A percentile compares a stretch with the other conserved stretches of the same genome.
phyloP scores from a whole-genome alignment of 2,888 invertebrate genomes.

The Napeogenes sylphis region DNA sequence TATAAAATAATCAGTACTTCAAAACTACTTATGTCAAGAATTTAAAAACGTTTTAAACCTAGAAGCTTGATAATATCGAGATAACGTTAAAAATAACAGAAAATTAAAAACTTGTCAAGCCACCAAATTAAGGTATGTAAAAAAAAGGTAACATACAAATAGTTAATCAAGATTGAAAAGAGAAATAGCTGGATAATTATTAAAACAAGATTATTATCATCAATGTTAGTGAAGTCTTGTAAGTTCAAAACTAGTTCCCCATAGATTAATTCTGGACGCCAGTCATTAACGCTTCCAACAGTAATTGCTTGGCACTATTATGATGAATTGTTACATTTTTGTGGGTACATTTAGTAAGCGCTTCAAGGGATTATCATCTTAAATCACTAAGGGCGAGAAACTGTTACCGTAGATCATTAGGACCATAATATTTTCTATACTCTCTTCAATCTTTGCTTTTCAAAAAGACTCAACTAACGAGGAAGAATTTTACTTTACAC shows the following conservation, averaged over 20 bases:
- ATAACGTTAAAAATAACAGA: constrained; percentile 60
- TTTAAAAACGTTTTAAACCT: not conserved
- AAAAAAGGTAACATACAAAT: constrained; percentile 72
- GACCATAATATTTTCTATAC: constrained; percentile 43
- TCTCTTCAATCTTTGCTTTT: constrained; percentile 36
- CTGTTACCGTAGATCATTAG: constrained; percentile 46
- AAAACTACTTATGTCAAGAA: no score
- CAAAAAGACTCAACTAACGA: constrained; percentile 28
- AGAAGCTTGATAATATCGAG: constrained; percentile 28
- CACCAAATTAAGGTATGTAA: constrained; percentile 62
- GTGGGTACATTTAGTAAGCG: constrained; percentile 57
- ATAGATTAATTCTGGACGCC: constrained; percentile 69
- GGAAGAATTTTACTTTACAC: constrained; percentile 17
- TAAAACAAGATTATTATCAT: constrained; percentile 75
- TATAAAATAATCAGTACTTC: no score
- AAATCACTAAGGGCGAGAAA: constrained; percentile 44
- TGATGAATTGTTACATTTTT: constrained; percentile 74
- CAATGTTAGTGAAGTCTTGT: constrained; percentile 66
- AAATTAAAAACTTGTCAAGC: constrained; percentile 58
- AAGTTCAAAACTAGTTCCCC: constrained; percentile 66
- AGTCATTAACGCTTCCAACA: constrained; percentile 74
- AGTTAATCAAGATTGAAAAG: constrained; percentile 71
- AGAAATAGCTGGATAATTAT: constrained; percentile 72
- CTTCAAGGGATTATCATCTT: constrained; percentile 58
- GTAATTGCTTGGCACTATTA: constrained; percentile 52